phyloP scores from a whole-genome alignment of 2,888 invertebrate genomes.

The Octonoba sinensis region DNA sequence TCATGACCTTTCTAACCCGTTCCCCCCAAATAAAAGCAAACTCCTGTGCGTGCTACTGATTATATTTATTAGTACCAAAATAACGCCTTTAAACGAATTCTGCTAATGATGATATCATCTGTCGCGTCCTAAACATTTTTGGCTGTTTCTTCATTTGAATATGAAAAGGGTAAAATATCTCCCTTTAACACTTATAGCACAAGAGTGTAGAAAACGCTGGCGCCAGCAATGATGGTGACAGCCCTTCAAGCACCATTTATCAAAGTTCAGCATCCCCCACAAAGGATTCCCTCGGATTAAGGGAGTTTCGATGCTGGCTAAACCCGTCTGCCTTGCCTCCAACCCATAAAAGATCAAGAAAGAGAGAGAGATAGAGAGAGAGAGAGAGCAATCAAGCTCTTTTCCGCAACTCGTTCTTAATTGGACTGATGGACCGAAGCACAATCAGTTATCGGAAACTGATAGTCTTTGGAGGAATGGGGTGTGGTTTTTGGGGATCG shows the following conservation, averaged over 20 bases:
- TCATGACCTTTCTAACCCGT: no score
- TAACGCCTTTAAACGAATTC: no score
- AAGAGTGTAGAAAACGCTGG: neutral
- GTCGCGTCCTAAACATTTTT: no score
- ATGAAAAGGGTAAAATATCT: slow-evolving; percentile 38
- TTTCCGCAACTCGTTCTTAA: slow-evolving; percentile 27
- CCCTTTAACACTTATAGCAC: slow-evolving; percentile 9
- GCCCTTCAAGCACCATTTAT: slow-evolving; percentile 48
- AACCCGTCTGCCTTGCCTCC: neutral
- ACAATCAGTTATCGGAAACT: slow-evolving; percentile 32
- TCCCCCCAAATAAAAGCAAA: no score
- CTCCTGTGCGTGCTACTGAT: no score
- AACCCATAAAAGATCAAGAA: neutral
- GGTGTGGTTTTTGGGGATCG: slow-evolving; percentile 2
- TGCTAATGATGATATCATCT: no score
- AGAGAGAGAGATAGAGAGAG: neutral
- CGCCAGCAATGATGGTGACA: slow-evolving; percentile 38
- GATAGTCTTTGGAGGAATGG: neutral
- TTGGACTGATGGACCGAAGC: slow-evolving; percentile 19
- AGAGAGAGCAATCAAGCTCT: slow-evolving; percentile 47
- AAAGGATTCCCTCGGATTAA: slow-evolving; percentile 2
- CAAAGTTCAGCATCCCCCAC: slow-evolving; percentile 43
- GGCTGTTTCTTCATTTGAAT: slow-evolving; percentile 44
- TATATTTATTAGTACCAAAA: no score
- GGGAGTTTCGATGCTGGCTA: neutral